phyloP scores from a whole-genome alignment of 2,797 vertebrate species.

The Balearica regulorum region DNA sequence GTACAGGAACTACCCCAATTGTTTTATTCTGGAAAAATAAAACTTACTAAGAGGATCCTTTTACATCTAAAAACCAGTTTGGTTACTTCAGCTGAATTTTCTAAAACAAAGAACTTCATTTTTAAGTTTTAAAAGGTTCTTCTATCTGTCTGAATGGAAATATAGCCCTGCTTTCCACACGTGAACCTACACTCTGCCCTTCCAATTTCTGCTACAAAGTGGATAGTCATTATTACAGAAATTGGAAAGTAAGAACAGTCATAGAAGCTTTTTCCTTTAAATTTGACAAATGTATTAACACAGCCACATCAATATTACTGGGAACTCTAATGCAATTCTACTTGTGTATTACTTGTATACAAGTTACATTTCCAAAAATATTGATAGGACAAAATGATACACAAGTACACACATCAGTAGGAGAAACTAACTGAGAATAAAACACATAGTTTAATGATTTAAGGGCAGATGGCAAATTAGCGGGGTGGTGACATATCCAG shows the following conservation, averaged over 20 bases:
- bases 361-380: background rate
- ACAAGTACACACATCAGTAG: background rate
- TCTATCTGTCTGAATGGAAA: background rate
- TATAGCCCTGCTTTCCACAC: background rate
- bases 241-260: background rate
- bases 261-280: background rate
- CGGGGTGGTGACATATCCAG: background rate
- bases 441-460: background rate
- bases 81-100: background rate
- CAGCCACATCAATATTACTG: background rate
- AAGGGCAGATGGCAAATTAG: conserved; percentile 36
- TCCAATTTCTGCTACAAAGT: background rate
- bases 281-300: background rate
- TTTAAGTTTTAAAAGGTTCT: background rate
- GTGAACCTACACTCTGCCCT: background rate
- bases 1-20: background rate
- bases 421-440: background rate
- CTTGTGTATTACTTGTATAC: background rate
- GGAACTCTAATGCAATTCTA: background rate
- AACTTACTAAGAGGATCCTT: background rate
- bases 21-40: background rate
- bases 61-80: background rate
- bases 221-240: background rate
- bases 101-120: background rate
- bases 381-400: background rate